These are phyloP conservation scores for Lucinisca nassula DNA, from an alignment of 2,888 invertebrate genomes.

Conservation along the genomic window DNA sequence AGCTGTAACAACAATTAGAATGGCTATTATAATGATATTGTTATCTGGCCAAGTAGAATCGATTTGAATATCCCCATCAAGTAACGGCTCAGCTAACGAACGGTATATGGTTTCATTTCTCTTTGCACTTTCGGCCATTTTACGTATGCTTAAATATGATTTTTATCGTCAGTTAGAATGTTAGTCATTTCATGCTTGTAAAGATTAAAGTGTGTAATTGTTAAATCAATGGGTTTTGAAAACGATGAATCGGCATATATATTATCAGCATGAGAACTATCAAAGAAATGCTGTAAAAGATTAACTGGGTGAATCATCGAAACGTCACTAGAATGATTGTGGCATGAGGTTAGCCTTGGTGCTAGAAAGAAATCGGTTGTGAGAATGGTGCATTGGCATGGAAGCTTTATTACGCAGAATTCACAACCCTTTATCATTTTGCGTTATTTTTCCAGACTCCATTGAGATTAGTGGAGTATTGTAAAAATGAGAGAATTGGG, in stretches of 20 bases:
- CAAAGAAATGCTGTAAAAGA: constrained; percentile 20
- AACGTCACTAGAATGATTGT: neutral
- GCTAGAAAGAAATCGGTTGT: constrained; percentile 24
- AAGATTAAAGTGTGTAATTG: constrained; percentile 11
- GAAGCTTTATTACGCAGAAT: constrained; percentile 43
- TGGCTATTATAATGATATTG: neutral
- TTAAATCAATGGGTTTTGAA: neutral
- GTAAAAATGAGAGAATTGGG: constrained; percentile 16
- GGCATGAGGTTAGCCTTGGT: constrained; percentile 31
- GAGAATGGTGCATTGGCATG: constrained; percentile 44
- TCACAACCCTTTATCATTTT: constrained; percentile 37
- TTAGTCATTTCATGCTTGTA: constrained; percentile 16
- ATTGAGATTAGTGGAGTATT: constrained; percentile 2
- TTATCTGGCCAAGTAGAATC: neutral
- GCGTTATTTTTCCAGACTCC: neutral
- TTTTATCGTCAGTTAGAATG: constrained; percentile 1
- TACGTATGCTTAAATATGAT: neutral
- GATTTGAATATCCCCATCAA: neutral
- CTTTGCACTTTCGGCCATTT: constrained; percentile 15
- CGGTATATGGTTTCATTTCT: constrained; percentile 10
- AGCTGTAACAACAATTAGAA: neutral
- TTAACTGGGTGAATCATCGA: constrained; percentile 26
- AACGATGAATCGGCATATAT: constrained; percentile 12
- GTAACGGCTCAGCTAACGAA: constrained; percentile 20
- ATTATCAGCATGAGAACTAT: neutral